phyloP scores from a whole-genome alignment of 2,113 vertebrate species.

The Hemiprocne comata region DNA sequence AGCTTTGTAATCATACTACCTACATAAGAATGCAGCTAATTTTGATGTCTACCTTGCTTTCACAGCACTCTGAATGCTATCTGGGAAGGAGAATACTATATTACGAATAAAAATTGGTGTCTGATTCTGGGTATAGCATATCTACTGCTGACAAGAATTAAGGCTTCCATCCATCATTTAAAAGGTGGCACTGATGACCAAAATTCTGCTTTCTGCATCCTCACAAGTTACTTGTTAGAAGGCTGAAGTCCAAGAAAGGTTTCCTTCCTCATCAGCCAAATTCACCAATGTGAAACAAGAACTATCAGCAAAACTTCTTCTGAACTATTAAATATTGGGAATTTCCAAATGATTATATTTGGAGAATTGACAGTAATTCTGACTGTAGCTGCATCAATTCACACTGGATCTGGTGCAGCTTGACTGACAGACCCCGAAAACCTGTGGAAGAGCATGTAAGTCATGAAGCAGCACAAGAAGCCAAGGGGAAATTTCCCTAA shows the following conservation, averaged over 20 bases:
- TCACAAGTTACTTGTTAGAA: background rate
- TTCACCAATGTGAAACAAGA: background rate
- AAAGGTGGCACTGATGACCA: background rate
- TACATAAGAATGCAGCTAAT: background rate
- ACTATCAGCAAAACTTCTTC: background rate
- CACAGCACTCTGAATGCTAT: background rate
- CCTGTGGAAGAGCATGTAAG: background rate
- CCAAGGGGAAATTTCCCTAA: background rate
- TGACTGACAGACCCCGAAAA: background rate
- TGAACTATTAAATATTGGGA: background rate
- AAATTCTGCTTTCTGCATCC: background rate
- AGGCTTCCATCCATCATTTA: background rate
- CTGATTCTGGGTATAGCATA: background rate
- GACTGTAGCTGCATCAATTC: background rate
- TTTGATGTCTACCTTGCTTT: background rate
- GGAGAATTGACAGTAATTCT: background rate
- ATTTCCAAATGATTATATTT: background rate
- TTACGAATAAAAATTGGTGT: background rate
- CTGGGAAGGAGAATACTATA: background rate
- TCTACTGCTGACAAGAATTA: background rate
- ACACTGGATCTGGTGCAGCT: background rate
- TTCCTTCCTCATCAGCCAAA: background rate
- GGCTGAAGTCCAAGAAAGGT: background rate
- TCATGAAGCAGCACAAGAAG: background rate
- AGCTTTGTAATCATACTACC: background rate